These are phyloP conservation scores for Drosophila paranaensis DNA, from an alignment of 2,888 invertebrate species.

Conservation along the genomic window DNA sequence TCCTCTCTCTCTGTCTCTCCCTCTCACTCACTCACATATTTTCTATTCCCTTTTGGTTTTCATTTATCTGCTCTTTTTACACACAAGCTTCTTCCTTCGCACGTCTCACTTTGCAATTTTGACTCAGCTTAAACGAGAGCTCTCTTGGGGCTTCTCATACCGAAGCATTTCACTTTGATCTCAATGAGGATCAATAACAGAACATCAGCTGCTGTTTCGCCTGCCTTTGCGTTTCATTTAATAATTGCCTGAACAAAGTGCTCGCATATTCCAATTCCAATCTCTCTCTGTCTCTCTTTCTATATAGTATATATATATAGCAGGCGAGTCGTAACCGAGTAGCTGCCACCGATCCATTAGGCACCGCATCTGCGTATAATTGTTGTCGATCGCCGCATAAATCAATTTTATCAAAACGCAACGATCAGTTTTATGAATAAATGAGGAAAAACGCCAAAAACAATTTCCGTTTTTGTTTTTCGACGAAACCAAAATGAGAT, in stretches of 20 bases:
- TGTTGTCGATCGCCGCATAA: conserved; percentile 79
- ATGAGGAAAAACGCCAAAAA: conserved; percentile 55
- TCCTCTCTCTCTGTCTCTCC: background rate
- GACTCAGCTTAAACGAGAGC: background rate
- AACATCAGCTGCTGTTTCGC: background rate
- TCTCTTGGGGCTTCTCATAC: background rate
- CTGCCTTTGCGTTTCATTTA: conserved; percentile 2
- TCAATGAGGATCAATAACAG: background rate
- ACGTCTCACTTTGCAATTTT: background rate
- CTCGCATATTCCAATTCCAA: conserved; percentile 1
- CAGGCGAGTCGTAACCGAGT: conserved; percentile 4
- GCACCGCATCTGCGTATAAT: conserved; percentile 79
- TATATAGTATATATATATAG: background rate
- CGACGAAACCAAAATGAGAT: conserved; percentile 17
- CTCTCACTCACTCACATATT: too few relatives aligned
- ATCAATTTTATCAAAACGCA: conserved; percentile 80
- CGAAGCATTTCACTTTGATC: background rate
- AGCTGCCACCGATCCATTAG: conserved; percentile 78
- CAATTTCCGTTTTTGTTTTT: conserved; percentile 68
- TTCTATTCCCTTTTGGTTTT: background rate
- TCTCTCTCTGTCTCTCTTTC: background rate
- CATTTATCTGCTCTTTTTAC: background rate
- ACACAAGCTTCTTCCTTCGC: background rate
- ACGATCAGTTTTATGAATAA: conserved; percentile 81
- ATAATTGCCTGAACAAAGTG: conserved; percentile 12